Evolutionary conservation across 2,888 invertebrate species (phyloP), one percentile per base, ranked within the genome.

Genomic region (Serrognathus titanus): DNA sequence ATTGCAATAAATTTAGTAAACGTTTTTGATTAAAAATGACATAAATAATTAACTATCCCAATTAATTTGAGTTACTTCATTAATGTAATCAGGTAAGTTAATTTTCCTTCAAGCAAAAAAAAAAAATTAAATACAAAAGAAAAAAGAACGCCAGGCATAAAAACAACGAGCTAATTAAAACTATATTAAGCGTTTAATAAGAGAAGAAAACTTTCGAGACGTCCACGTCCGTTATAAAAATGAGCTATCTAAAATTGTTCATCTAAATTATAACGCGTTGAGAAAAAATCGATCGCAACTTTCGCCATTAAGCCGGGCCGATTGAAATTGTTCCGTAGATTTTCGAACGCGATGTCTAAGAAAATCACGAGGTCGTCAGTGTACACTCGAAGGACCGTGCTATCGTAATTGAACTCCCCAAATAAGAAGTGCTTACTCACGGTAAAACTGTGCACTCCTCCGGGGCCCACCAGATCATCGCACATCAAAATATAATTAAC

Each of bases 401-500:
- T 16, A 11, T 43, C 43, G 43, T 43, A 43, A 43, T 43, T 43
- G 43, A 43, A 43, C 43, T 43, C 43, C 43, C 43, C 43, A 16
- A 43, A 43, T 43, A 43, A 43, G 43, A 43, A 11, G 13, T 16
- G 43, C 43, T 43, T 43, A 43, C 43, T 43, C 43, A 43, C 43
- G 43, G 20, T 43, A 43, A 43, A 43, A 43, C 9, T 43, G 43
- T 43, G n/a, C 20, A 43, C 20, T 16, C 20, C 12, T 31, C 20
- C 16, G 16, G 7, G 12, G 20, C 10, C 16, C n/a, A 43, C 43
- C 10, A 43, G 13, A 43, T 11, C 43, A 11, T 43, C 53, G 53
- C 55, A 48, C 37, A 60, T 60, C 60, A 60, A 60, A 60, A 58
- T 55, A 60, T 60, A 60, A 60, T 60, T 60, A 60, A 58, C 49